These are phyloP conservation scores for Brachyptera risi DNA, from an alignment of 2,888 invertebrate species.

Conservation along the genomic window DNA sequence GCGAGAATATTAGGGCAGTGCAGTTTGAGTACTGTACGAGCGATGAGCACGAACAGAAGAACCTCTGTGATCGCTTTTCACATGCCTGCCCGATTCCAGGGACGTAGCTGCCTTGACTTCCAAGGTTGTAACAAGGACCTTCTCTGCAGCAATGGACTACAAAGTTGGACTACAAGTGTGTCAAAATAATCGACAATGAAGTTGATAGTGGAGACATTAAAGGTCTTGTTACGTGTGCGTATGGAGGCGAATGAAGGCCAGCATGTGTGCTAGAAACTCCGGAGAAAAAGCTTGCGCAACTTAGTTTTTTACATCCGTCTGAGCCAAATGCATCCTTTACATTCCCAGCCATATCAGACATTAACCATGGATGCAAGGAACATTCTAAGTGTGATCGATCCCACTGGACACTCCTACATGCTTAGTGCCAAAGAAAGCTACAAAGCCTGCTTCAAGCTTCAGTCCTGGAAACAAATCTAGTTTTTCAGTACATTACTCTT, in stretches of 20 bases:
- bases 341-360: not conserved
- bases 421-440: too few relatives aligned
- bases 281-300: slow-evolving; percentile 1
- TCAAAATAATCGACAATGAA: not conserved
- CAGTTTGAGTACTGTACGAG: too few relatives aligned
- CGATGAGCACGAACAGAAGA: slow-evolving; percentile 8
- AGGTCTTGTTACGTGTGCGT: slow-evolving; percentile 2
- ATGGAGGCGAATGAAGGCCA: slow-evolving; percentile 10
- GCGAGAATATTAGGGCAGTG: too few relatives aligned
- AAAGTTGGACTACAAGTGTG: not conserved
- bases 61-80: too few relatives aligned
- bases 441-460: too few relatives aligned
- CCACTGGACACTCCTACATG: too few relatives aligned
- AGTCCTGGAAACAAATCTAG: too few relatives aligned
- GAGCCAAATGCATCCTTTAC: not conserved
- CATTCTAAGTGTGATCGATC: not conserved
- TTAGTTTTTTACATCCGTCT: slow-evolving; percentile 17
- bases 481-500: too few relatives aligned
- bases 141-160: not conserved
- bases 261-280: slow-evolving; percentile 11
- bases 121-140: not conserved
- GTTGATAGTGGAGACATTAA: not conserved
- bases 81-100: slow-evolving; percentile 4
- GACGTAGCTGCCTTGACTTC: not conserved
- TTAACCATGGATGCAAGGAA: not conserved